These are phyloP conservation scores for Loripinus fragilis DNA, from an alignment of 2,888 invertebrate genomes.

Conservation along the genomic window DNA sequence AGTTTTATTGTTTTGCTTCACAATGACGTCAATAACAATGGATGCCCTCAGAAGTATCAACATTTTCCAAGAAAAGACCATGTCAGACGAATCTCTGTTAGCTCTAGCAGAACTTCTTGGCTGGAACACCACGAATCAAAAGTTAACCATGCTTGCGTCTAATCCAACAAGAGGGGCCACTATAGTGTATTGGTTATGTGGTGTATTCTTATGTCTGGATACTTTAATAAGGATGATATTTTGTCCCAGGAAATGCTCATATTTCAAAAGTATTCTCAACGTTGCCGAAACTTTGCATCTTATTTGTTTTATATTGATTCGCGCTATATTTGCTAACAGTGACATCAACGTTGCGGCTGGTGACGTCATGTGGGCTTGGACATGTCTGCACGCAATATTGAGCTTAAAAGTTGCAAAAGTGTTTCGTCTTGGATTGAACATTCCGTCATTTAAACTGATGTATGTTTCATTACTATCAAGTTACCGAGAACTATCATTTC, in stretches of 20 bases:
- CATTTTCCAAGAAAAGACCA: background rate
- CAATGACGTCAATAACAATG: background rate
- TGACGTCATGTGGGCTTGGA: background rate
- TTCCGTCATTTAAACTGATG: background rate
- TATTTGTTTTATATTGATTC: background rate
- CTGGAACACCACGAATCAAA: background rate
- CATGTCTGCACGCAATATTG: background rate
- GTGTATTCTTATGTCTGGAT: background rate
- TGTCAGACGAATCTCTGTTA: background rate
- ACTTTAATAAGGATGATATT: background rate
- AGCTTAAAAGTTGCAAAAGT: background rate
- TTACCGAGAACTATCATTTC: background rate
- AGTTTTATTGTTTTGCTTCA: background rate
- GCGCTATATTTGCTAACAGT: background rate
- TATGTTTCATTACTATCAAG: background rate
- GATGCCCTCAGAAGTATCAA: background rate
- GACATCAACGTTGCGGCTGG: background rate
- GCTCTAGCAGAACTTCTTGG: background rate
- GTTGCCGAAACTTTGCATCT: background rate
- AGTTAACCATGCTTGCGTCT: background rate
- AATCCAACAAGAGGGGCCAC: background rate
- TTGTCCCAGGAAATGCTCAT: background rate
- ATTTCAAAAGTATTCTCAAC: background rate
- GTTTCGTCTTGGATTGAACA: background rate
- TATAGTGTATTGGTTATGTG: background rate